A percentile compares a stretch with the other conserved stretches of the same genome.
Evolutionary conservation across 2,888 invertebrate species (phyloP).

Genomic region (Stenolophus ochropezus): DNA sequence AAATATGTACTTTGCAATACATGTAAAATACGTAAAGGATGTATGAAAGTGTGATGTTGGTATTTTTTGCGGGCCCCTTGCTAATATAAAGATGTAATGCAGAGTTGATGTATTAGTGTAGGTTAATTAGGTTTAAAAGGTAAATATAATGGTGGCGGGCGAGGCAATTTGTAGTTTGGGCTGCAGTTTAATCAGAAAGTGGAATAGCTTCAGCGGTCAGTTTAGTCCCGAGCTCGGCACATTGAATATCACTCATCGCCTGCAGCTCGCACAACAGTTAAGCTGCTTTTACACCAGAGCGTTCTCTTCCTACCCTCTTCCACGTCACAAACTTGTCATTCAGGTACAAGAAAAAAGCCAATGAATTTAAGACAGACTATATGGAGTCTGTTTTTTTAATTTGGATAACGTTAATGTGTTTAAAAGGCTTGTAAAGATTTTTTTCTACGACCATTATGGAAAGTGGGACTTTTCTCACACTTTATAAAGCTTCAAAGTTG

Average conservation of each 20-base stretch:
- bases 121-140: conserved; percentile 33
- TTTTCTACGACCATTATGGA: too few species aligned
- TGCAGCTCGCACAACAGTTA: conserved; percentile 11
- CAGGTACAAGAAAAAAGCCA: too few species aligned
- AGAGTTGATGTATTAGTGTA: background rate
- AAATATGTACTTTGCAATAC: too few species aligned
- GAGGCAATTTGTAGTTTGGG: conserved; percentile 37
- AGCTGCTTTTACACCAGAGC: background rate
- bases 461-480: too few species aligned
- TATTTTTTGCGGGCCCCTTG: too few species aligned
- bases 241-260: conserved; percentile 50
- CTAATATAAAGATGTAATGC: background rate
- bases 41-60: too few species aligned
- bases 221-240: conserved; percentile 1
- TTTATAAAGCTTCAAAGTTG: too few species aligned
- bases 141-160: conserved; percentile 14
- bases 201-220: conserved; percentile 42
- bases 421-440: too few species aligned
- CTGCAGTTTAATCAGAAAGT: conserved; percentile 44
- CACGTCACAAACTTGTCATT: background rate
- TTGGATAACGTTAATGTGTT: too few species aligned
- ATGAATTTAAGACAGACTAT: too few species aligned
- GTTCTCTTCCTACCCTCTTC: background rate
- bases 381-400: too few species aligned
- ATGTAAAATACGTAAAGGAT: too few species aligned